phyloP scores from a whole-genome alignment of 2,113 vertebrate species.

The Vanacampus margaritifer region DNA sequence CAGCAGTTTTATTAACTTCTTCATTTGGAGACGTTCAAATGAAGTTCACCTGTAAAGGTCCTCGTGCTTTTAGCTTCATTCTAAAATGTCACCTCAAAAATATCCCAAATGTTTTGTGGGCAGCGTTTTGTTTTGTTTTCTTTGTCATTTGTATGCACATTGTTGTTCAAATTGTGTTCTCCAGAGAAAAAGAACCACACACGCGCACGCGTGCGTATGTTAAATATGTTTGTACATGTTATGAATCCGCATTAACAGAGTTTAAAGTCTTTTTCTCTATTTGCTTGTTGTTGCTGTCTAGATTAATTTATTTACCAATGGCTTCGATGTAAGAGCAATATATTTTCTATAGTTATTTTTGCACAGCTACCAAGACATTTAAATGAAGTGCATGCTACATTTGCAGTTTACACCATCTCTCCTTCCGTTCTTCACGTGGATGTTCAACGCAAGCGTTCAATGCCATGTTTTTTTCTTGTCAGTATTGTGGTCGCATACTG shows the following conservation, averaged over 20 bases:
- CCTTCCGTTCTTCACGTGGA: constrained; percentile 71
- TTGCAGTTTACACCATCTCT: constrained; percentile 68
- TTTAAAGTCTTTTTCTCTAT: constrained; percentile 53
- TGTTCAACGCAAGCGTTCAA: constrained; percentile 68
- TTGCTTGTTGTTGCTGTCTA: constrained; percentile 81
- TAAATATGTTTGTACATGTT: constrained; percentile 78
- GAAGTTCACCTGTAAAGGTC: background rate
- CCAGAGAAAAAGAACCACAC: constrained; percentile 30
- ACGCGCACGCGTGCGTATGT: constrained; percentile 40
- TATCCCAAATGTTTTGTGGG: background rate
- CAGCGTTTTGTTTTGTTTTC: background rate
- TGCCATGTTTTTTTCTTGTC: constrained; percentile 58
- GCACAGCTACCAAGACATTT: constrained; percentile 85
- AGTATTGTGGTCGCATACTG: constrained; percentile 75
- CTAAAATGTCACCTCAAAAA: background rate
- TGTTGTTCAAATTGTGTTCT: constrained; percentile 67
- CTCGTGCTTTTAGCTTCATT: background rate
- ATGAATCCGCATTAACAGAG: constrained; percentile 71
- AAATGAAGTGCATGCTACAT: constrained; percentile 70
- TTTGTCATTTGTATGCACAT: constrained; percentile 69
- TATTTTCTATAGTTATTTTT: constrained; percentile 94
- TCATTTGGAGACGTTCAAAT: background rate
- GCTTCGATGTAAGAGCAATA: constrained; percentile 88
- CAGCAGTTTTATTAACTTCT: background rate
- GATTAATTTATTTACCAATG: constrained; percentile 89